phyloP scores from a whole-genome alignment of 2,797 vertebrate species.

The Danio tinwini region DNA sequence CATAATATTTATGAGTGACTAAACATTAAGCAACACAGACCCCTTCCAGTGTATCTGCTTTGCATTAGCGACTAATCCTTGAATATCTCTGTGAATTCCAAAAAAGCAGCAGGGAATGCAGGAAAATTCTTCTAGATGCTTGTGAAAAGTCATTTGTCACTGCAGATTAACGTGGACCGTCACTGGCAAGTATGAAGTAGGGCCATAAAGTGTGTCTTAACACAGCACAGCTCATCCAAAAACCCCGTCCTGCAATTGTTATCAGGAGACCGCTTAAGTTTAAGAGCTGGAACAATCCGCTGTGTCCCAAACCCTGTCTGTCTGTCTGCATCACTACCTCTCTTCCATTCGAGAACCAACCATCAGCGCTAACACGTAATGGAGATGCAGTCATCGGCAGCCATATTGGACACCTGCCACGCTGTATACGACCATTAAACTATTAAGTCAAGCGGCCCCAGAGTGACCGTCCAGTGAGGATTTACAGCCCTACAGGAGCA shows the following conservation, averaged over 20 bases:
- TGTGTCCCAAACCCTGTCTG: slow-evolving; percentile 32
- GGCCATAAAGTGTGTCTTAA: slow-evolving; percentile 28
- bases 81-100: slow-evolving; percentile 37
- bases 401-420: slow-evolving; percentile 56
- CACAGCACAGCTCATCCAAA: slow-evolving; percentile 39
- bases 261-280: slow-evolving; percentile 43
- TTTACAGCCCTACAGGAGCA: slow-evolving; percentile 52
- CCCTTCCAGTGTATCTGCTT: slow-evolving; percentile 25
- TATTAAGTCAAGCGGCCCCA: slow-evolving; percentile 36
- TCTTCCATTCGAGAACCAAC: slow-evolving; percentile 22
- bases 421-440: slow-evolving; percentile 41
- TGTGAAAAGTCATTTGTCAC: slow-evolving; percentile 50
- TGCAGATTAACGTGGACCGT: slow-evolving; percentile 39
- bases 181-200: slow-evolving; percentile 17
- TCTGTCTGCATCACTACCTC: slow-evolving; percentile 22
- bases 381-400: slow-evolving; percentile 33
- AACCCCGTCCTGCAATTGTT: slow-evolving; percentile 27
- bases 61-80: slow-evolving; percentile 29
- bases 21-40: slow-evolving; percentile 15
- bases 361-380: slow-evolving; percentile 27
- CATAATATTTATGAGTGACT: slow-evolving; percentile 10
- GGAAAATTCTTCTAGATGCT: slow-evolving; percentile 42
- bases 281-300: slow-evolving; percentile 45
- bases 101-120: slow-evolving; percentile 33
- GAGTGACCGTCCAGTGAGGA: slow-evolving; percentile 20